phyloP scores from a whole-genome alignment of 64 coral and sea anemone genomes.

The Stichodactyla mertensii region DNA sequence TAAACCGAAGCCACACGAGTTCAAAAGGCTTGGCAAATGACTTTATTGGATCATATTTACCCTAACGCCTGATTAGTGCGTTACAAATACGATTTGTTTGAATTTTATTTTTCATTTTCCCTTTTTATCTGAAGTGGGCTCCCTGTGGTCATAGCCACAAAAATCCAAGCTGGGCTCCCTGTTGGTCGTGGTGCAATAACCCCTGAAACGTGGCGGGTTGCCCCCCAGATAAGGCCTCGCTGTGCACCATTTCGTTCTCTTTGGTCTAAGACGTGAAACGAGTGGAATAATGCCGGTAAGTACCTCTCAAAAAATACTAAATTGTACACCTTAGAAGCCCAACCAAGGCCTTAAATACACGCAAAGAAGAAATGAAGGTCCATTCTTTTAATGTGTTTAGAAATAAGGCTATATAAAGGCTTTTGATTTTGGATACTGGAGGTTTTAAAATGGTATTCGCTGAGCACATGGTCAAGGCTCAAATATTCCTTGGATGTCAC shows the following conservation, averaged over 20 bases:
- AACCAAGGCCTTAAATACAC: neutral
- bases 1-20: no score
- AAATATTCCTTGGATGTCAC: neutral
- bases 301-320: constrained; percentile 7
- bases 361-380: neutral
- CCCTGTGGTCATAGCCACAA: no score
- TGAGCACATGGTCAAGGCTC: neutral
- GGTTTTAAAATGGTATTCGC: neutral
- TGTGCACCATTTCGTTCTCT: constrained; percentile 45
- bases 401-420: neutral
- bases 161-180: neutral
- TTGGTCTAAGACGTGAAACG: constrained; percentile 62
- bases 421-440: neutral
- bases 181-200: constrained; percentile 3
- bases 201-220: constrained; percentile 21
- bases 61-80: no score
- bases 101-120: no score
- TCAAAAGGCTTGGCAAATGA: no score
- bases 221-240: constrained; percentile 73
- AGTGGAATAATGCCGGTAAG: constrained; percentile 70
- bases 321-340: neutral
- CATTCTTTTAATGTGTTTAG: neutral
- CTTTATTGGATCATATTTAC: no score
- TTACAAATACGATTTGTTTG: no score
- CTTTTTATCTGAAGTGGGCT: no score